These are phyloP conservation scores for Drosophila insularis DNA, from an alignment of 1,140 invertebrate genomes.

Conservation along the genomic window DNA sequence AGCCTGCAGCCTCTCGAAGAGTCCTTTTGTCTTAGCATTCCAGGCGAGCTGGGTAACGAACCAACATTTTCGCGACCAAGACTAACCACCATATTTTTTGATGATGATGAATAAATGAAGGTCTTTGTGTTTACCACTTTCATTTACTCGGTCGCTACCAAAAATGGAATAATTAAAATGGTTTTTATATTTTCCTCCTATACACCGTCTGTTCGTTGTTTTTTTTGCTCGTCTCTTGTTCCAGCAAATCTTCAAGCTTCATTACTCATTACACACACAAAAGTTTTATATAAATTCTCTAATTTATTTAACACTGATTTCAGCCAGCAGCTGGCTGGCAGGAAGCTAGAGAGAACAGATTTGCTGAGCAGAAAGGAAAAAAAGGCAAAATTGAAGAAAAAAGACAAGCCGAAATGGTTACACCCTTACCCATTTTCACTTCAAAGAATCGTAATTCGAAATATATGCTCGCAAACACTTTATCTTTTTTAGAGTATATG, in stretches of 20 bases:
- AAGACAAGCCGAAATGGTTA: neutral
- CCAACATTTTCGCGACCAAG: slow-evolving; percentile 46
- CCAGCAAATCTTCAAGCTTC: slow-evolving; percentile 26
- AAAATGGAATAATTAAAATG: slow-evolving; percentile 64
- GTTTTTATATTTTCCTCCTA: neutral
- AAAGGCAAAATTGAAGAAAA: neutral
- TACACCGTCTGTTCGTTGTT: neutral
- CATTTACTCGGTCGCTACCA: slow-evolving; percentile 52
- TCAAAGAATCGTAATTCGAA: neutral
- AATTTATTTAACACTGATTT: slow-evolving; percentile 62
- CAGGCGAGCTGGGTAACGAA: neutral
- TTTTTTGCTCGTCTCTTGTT: neutral
- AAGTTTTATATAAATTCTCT: slow-evolving; percentile 43
- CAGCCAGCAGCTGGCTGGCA: slow-evolving; percentile 5
- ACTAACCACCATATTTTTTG: slow-evolving; percentile 45
- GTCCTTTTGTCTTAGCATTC: slow-evolving; percentile 57
- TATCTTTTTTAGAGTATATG: neutral
- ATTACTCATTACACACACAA: slow-evolving; percentile 47
- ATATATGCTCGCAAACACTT: neutral
- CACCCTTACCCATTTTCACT: neutral
- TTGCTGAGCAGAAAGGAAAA: slow-evolving; percentile 34
- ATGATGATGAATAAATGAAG: slow-evolving; percentile 78
- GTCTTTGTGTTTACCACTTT: slow-evolving; percentile 74
- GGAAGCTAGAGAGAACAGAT: slow-evolving; percentile 15
- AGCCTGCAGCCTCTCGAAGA: neutral